A percentile compares a stretch with the other conserved stretches of the same genome.
These are phyloP conservation scores for Aphelenchoides besseyi DNA, from an alignment of 1,140 invertebrate genomes.

Conservation along the genomic window DNA sequence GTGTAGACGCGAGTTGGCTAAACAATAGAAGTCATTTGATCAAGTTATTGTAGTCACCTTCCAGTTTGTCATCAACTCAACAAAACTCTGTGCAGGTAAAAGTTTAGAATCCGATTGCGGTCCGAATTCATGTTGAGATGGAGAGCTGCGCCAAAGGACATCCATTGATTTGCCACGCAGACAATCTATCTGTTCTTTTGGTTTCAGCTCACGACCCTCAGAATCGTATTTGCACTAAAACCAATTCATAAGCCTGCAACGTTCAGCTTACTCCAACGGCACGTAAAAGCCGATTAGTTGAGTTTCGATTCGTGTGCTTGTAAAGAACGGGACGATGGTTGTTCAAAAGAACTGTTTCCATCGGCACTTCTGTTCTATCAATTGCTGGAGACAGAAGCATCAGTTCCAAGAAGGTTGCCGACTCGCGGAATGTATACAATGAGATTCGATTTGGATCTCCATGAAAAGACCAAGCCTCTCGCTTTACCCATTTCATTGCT, in stretches of 20 bases:
- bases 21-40: background rate
- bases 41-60: background rate
- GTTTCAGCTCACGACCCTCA: no score
- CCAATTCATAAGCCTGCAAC: no score
- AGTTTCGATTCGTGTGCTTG: background rate
- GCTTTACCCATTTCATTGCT: slow-evolving; percentile 3
- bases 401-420: background rate
- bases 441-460: slow-evolving; percentile 1
- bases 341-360: background rate
- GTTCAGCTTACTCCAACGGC: background rate
- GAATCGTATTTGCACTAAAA: no score
- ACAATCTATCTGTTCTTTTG: background rate
- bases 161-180: background rate
- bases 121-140: background rate
- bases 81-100: background rate
- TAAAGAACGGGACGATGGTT: background rate
- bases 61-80: slow-evolving; percentile 2
- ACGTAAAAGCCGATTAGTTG: background rate
- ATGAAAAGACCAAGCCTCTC: background rate
- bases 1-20: background rate
- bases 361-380: background rate
- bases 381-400: background rate
- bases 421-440: background rate
- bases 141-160: background rate
- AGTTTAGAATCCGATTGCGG: background rate